These are phyloP conservation scores for Chloroceryle amazona DNA, from an alignment of 2,797 vertebrate species.

Conservation along the genomic window DNA sequence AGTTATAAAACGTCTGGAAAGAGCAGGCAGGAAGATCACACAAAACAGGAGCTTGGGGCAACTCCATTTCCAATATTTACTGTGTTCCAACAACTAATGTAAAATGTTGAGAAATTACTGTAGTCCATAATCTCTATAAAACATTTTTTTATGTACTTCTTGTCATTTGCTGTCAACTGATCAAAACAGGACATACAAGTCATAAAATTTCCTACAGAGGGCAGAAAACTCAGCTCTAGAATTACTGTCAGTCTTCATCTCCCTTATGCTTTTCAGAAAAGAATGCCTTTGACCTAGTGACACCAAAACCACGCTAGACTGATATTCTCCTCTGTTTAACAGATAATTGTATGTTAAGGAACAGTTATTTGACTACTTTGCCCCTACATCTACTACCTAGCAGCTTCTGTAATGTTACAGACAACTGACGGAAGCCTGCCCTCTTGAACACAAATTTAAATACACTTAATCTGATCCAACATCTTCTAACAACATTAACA, in stretches of 20 bases:
- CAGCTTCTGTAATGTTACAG: not conserved
- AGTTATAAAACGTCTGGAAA: not conserved
- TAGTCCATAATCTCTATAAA: not conserved
- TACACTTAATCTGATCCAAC: not conserved
- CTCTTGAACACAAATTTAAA: not conserved
- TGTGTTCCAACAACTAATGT: not conserved
- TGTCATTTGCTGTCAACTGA: not conserved
- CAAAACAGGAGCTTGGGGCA: not conserved
- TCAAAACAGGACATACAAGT: not conserved
- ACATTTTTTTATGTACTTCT: not conserved
- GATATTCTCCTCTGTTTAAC: not conserved
- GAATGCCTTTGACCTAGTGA: not conserved
- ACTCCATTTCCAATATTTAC: not conserved
- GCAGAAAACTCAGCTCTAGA: not conserved
- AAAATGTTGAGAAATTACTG: not conserved
- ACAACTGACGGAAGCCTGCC: not conserved
- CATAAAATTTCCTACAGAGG: not conserved
- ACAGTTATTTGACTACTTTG: not conserved
- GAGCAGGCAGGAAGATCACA: not conserved
- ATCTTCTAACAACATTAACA: not conserved
- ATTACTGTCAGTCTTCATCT: not conserved
- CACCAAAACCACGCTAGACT: not conserved
- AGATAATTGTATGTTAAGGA: not conserved
- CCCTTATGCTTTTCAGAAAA: not conserved
- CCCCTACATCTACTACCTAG: not conserved